Conservation (phyloP, 1,140 invertebrate species). For the Trichogramma pretiosum region DNA sequence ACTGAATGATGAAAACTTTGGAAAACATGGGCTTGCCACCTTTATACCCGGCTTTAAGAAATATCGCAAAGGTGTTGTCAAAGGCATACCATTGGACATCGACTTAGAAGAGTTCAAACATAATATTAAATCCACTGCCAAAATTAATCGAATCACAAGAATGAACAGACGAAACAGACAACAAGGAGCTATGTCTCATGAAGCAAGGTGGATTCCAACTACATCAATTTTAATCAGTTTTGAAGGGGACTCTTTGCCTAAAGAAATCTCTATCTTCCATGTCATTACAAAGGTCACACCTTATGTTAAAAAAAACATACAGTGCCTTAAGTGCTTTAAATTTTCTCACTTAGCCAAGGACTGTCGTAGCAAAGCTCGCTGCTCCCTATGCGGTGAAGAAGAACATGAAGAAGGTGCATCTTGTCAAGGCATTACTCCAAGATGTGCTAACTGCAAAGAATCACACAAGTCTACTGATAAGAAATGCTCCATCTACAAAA, state of each 20-base stretch:
- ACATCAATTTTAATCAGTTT: slow-evolving; percentile 8
- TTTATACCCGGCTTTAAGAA: slow-evolving; percentile 17
- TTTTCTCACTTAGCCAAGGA: slow-evolving; percentile 12
- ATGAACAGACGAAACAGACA: slow-evolving; percentile 14
- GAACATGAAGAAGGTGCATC: neutral
- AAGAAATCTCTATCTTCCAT: slow-evolving; percentile 7
- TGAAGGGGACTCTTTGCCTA: neutral
- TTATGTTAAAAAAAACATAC: slow-evolving; percentile 6
- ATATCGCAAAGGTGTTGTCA: slow-evolving; percentile 6
- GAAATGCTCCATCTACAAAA: neutral
- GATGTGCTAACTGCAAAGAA: slow-evolving; percentile 15
- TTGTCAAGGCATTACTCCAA: neutral
- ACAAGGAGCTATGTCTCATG: neutral
- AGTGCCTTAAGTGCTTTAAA: slow-evolving; percentile 15
- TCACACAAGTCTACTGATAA: slow-evolving; percentile 9
- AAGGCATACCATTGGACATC: slow-evolving; percentile 7
- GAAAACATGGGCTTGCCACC: slow-evolving; percentile 2
- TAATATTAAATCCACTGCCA: neutral
- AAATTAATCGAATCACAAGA: slow-evolving; percentile 2
- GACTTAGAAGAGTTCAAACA: neutral
- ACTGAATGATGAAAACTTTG: slow-evolving; percentile 7
- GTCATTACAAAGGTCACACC: slow-evolving; percentile 10
- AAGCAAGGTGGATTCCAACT: slow-evolving; percentile 14
- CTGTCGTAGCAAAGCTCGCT: slow-evolving; percentile 7
- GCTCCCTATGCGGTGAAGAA: slow-evolving; percentile 12